phyloP scores from a whole-genome alignment of 1,140 invertebrate genomes.

The Drosophila tani region DNA sequence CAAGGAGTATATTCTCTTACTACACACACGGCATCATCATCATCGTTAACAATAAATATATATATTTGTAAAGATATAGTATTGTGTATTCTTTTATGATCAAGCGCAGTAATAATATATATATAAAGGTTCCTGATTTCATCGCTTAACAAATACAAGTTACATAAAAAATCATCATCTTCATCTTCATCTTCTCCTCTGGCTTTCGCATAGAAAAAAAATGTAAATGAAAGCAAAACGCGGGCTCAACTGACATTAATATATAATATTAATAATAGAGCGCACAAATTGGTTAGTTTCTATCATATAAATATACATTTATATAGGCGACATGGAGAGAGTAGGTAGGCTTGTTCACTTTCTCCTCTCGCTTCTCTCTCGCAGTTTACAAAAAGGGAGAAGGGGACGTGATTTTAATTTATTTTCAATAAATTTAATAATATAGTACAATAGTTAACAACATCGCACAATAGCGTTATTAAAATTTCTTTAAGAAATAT shows the following conservation, averaged over 20 bases:
- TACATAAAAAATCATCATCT: conserved; percentile 41
- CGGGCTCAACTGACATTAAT: conserved; percentile 76
- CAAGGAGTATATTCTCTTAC: conserved; percentile 36
- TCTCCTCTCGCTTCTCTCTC: conserved; percentile 23
- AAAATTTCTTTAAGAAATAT: conserved; percentile 85
- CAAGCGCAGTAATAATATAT: conserved; percentile 44
- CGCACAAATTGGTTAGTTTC: conserved; percentile 53
- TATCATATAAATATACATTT: conserved; percentile 52
- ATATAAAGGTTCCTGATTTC: conserved; percentile 52
- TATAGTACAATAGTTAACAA: conserved; percentile 84
- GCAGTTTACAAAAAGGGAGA: conserved; percentile 36
- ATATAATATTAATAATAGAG: conserved; percentile 81
- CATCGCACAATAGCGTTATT: conserved; percentile 85
- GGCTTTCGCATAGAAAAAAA: no score
- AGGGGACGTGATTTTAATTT: conserved; percentile 60
- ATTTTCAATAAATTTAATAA: conserved; percentile 66
- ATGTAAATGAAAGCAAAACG: conserved; percentile 42
- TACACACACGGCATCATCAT: conserved; percentile 44
- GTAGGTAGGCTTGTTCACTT: conserved; percentile 22
- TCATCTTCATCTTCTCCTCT: neutral
- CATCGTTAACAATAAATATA: conserved; percentile 48
- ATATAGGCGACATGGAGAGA: conserved; percentile 35
- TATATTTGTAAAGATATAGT: conserved; percentile 38
- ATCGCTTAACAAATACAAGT: conserved; percentile 52
- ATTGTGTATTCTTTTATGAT: conserved; percentile 43